Base-by-base conservation (phyloP, 2,113 vertebrate genomes). In the Willisornis vidua region DNA sequence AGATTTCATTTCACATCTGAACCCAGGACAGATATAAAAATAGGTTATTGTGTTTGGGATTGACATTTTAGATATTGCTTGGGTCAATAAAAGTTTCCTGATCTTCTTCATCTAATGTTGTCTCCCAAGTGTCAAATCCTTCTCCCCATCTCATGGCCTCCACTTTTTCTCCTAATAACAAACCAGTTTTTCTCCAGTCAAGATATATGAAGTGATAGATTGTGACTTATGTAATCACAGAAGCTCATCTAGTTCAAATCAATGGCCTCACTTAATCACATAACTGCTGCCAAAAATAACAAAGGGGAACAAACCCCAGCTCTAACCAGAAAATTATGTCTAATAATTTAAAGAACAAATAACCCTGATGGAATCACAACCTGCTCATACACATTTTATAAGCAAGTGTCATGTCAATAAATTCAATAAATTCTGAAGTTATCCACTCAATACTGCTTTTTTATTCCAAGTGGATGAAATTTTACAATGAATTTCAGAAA, bases 341-440 rank as follows among this genome's bases (percentile, higher is more conserved):
- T 93, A 83, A 95, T 88, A 82, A 78, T 93, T 85, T 52, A 79
- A 91, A 89, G 31, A 88, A 82, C 37, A 85, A 94, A 88, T 66
- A 67, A 58, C 8, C 39, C 48, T 55, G n/a, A 85, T 68, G 41
- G 55, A 94, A 80, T 84, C 55, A 74, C 33, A 86, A 24, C 26
- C 55, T 58, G 23, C 55, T 90, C 1, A 0, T 35, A 51, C 7
- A 51, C 55, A 90, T 93, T 97, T 92, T 76, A 80, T 86, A 29
- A 88, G 59, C 37, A 88, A 93, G 80, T 24, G 57, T 96, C 13
- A 86, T 54, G 79, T 67, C 52, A 74, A 41, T 76, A 92, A 87
- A 82, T 70, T 74, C 0, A 90, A 57, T 79, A 85, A 63, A 54
- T 49, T 54, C 71, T 83, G 25, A n/a, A 79, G 41, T 61, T 85